A percentile compares a stretch with the other conserved stretches of the same genome.
phyloP scores from a whole-genome alignment of 1,140 invertebrate species.

The fruit fly (Drosophila melanogaster) region DNA sequence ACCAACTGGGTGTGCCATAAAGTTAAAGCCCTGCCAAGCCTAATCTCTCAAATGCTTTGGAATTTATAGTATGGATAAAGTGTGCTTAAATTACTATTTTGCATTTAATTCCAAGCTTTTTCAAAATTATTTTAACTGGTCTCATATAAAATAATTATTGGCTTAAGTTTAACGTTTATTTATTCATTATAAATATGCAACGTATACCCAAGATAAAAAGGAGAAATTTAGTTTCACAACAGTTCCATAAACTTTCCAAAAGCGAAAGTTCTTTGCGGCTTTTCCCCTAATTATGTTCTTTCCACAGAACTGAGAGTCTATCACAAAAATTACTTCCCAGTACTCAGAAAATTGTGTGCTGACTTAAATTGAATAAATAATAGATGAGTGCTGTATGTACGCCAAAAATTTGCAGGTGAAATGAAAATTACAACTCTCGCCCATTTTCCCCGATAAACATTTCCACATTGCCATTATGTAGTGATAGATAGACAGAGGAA shows the following conservation, averaged over 20 bases:
- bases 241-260: constrained; percentile 6
- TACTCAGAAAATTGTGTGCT: constrained; percentile 10
- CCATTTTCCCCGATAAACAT: constrained; percentile 16
- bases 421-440: constrained; percentile 10
- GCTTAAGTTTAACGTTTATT: no score
- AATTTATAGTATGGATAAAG: neutral
- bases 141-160: no score
- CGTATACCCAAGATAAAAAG: no score
- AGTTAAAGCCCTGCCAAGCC: neutral
- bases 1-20: neutral
- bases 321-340: constrained; percentile 10
- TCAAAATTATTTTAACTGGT: no score
- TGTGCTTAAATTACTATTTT: neutral
- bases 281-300: neutral
- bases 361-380: constrained; percentile 40
- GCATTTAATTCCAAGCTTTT: no score
- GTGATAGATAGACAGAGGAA: neutral
- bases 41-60: neutral
- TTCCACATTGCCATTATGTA: constrained; percentile 3
- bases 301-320: constrained; percentile 2
- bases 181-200: no score
- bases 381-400: constrained; percentile 8
- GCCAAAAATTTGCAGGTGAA: constrained; percentile 1
- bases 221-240: neutral
- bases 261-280: constrained; percentile 25